Conservation (phyloP, 2,113 vertebrate species). For the Brachirus orientalis region DNA sequence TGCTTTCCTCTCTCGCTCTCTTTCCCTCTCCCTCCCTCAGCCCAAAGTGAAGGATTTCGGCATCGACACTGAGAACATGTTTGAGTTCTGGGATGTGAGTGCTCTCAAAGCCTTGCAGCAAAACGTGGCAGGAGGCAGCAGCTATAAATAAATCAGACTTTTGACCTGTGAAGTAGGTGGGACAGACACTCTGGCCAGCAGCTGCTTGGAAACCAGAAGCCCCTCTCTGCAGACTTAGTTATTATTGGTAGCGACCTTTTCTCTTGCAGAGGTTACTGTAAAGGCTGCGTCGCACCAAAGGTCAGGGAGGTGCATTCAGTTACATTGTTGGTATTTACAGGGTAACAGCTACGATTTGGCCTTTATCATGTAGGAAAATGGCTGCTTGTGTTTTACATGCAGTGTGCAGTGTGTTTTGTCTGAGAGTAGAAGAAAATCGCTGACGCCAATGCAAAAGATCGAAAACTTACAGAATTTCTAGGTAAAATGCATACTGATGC, state of each 20-base stretch:
- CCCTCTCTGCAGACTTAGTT: slow-evolving; percentile 65
- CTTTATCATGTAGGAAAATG: slow-evolving; percentile 46
- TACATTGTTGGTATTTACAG: slow-evolving; percentile 76
- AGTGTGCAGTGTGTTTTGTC: no score
- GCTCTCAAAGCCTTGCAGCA: slow-evolving; percentile 23
- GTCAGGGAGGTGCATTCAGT: slow-evolving; percentile 66
- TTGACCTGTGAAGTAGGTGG: slow-evolving; percentile 81
- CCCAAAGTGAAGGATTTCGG: slow-evolving; percentile 97
- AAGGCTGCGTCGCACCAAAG: slow-evolving; percentile 72
- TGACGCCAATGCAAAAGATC: no score
- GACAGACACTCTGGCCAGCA: slow-evolving; percentile 57
- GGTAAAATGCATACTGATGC: no score
- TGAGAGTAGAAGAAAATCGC: no score
- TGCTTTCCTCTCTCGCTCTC: slow-evolving; percentile 29
- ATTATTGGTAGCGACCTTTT: slow-evolving; percentile 83
- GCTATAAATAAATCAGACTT: slow-evolving; percentile 78
- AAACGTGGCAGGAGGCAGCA: slow-evolving; percentile 27
- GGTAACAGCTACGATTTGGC: slow-evolving; percentile 16
- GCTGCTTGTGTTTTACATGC: no score
- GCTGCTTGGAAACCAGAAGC: slow-evolving; percentile 81
- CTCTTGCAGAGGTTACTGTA: slow-evolving; percentile 72
- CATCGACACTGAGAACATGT: slow-evolving; percentile 97
- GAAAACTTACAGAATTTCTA: no score
- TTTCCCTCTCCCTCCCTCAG: slow-evolving; percentile 76
- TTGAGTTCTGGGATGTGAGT: slow-evolving; percentile 99